Evolutionary conservation across 1,140 invertebrate species (phyloP).

Genomic region (Bilobella aurantiaca): DNA sequence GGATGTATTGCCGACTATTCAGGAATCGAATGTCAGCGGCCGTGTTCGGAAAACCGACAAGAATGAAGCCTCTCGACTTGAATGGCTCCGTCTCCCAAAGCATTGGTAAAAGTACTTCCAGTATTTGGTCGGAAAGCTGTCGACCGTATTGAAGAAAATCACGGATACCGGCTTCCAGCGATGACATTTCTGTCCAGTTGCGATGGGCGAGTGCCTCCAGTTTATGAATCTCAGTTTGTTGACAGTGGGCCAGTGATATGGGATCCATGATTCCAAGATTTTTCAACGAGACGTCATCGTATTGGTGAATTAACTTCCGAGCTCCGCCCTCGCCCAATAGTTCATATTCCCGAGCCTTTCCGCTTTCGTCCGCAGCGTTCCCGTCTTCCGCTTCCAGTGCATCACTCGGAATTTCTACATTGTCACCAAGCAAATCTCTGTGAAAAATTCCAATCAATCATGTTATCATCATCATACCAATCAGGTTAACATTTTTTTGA

Average conservation of each 20-base stretch:
- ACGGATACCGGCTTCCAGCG: constrained; percentile 15
- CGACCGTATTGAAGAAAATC: constrained; percentile 25
- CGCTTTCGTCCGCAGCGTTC: not conserved
- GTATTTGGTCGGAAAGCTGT: constrained; percentile 20
- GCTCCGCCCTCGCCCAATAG: not conserved
- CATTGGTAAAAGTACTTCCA: constrained; percentile 20
- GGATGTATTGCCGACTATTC: not conserved
- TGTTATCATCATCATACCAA: not conserved
- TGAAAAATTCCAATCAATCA: not conserved
- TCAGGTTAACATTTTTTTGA: not conserved
- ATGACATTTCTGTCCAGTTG: constrained; percentile 12
- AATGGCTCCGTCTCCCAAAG: constrained; percentile 26
- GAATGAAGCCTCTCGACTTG: constrained; percentile 25
- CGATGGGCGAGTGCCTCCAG: not conserved
- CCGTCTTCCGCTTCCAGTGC: too few relatives aligned
- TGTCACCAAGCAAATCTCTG: not conserved
- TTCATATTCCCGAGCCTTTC: not conserved
- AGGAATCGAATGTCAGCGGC: constrained; percentile 22
- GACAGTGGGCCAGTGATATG: constrained; percentile 11
- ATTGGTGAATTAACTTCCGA: constrained; percentile 3
- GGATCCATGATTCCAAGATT: constrained; percentile 11
- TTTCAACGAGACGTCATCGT: not conserved
- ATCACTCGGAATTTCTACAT: not conserved
- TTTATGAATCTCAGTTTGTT: constrained; percentile 11
- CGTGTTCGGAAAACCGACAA: constrained; percentile 30